Percentiles rank a stretch among this genome's conserved stretches.
Conservation (phyloP, 1,140 invertebrate genomes). For the Papilio helenus region DNA sequence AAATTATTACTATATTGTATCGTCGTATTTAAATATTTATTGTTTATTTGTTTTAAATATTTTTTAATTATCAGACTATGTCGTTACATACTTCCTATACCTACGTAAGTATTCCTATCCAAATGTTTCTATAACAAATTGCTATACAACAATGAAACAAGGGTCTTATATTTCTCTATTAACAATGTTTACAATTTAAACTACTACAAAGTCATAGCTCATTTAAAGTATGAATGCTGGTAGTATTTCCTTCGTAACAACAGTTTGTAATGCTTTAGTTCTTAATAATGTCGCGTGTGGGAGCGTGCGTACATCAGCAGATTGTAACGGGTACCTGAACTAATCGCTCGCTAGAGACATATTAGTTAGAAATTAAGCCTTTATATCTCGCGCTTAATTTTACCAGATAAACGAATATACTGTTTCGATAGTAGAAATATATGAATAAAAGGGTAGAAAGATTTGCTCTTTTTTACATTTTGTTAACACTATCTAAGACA, state of each 20-base stretch:
- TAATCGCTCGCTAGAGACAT: slow-evolving; percentile 2
- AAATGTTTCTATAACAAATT: too few relatives aligned
- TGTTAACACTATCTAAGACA: background rate
- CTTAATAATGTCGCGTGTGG: background rate
- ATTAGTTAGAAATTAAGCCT: slow-evolving; percentile 22
- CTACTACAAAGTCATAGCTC: background rate
- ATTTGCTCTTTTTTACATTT: too few relatives aligned
- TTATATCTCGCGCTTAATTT: background rate
- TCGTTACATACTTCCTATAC: too few relatives aligned
- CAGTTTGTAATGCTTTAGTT: slow-evolving; percentile 14
- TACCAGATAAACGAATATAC: background rate
- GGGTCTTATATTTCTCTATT: background rate
- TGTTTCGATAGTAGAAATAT: background rate
- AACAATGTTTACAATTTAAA: background rate
- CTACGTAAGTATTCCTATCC: too few relatives aligned
- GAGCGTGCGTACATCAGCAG: background rate
- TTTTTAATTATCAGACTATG: too few relatives aligned
- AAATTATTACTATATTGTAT: background rate
- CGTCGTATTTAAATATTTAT: too few relatives aligned
- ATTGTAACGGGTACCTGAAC: background rate
- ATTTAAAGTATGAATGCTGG: background rate
- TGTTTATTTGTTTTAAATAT: too few relatives aligned
- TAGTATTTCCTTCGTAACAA: background rate
- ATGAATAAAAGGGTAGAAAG: background rate
- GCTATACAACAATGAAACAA: background rate